Base-by-base conservation (phyloP, 2,888 invertebrate genomes). In the Lymantria dispar region DNA sequence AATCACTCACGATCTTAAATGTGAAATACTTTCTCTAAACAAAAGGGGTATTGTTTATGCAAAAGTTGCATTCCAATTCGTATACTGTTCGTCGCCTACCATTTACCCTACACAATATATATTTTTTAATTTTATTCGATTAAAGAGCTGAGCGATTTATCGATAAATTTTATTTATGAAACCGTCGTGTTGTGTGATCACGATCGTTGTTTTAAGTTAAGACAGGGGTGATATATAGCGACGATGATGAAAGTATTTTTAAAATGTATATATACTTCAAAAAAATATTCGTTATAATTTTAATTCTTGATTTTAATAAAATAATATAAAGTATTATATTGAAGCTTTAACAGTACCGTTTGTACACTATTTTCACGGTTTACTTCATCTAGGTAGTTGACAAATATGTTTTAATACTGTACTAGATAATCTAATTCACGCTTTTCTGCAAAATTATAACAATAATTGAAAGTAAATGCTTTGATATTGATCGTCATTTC, bases 21-120 rank as follows among this genome's bases (percentile, higher is more conserved):
- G 89, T 89, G 90, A 90, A 90, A 90, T 89, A 89, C 87, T 90
- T 86, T 87, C 88, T 86, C 87, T 87, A 90, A 87, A 91, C 90
- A 89, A 91, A 88, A 87, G 87, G n/a, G 72, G 85, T 83, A 88
- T 90, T 88, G 90, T 89, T 83, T 79, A 91, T 87, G 88, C 89
- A 86, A 87, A 87, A 87, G 85, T 80, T 46, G 87, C 87, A 90
- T 90, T 87, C 89, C 85, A 60, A 72, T 57, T 73, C 75, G 85
- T 83, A 90, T 86, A 85, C 83, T 87, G 87, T 88, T 89, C 88
- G 87, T 86, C 91, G 91, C 90, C 91, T 87, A 80, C 78, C 74
- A 74, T 73, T 70, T 63, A 74, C 63, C 61, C 60, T 54, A 64
- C 63, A 67, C 47, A 42, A 14, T 7, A 15, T n/a, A n/a, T n/a